Conservation (phyloP, 2,113 vertebrate species). For the Sturnira hondurensis region DNA sequence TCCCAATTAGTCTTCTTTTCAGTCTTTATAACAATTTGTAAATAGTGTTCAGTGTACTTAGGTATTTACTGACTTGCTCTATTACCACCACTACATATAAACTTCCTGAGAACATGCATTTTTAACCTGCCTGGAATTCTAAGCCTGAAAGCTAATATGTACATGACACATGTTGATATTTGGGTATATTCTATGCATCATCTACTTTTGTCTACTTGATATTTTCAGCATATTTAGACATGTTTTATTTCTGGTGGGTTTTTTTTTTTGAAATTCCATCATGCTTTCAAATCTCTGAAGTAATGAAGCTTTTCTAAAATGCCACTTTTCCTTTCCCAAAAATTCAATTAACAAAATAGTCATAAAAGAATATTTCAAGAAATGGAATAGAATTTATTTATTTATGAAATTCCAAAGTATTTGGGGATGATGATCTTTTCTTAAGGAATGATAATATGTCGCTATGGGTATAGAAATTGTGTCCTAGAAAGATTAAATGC, state of each 20-base stretch:
- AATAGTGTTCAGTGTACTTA: not conserved
- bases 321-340: not conserved
- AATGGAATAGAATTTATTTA: not conserved
- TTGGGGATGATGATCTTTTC: not conserved
- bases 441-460: not conserved
- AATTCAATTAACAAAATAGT: not conserved
- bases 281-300: not conserved
- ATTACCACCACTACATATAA: not conserved
- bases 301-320: not conserved
- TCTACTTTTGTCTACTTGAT: not conserved
- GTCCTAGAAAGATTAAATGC: not conserved
- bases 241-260: not conserved
- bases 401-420: not conserved
- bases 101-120: not conserved
- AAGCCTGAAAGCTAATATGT: not conserved
- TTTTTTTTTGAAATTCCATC: not conserved
- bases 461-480: not conserved
- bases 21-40: not conserved
- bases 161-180: not conserved
- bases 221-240: not conserved
- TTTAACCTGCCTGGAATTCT: not conserved
- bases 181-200: not conserved
- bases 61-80: not conserved
- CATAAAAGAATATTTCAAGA: not conserved
- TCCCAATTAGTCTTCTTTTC: not conserved